Evolutionary conservation across 2,888 invertebrate species (phyloP), one percentile per base, ranked within the genome.

Genomic region (Cryptus viduatorius): DNA sequence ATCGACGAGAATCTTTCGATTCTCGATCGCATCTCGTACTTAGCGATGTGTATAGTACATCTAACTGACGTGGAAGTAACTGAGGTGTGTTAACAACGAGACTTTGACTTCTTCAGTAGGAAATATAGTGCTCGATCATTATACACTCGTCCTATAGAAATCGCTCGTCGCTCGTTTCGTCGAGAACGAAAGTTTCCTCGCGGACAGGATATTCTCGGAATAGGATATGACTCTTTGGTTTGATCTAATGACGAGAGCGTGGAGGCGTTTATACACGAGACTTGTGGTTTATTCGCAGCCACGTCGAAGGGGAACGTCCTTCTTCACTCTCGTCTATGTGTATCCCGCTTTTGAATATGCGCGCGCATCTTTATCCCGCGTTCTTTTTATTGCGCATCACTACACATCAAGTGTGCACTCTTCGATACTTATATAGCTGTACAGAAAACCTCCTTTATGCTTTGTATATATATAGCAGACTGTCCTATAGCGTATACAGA

Each of bases 401-500:
- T n/a, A 69, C 50, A 50, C 31, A 29, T 16, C 68, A n/a, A 59
- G 46, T n/a, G 59, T 16, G 29, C 16, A 46, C 50, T 19, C 69
- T 46, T 61, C 16, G 48, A 42, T 14, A 31, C 46, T 29, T 61
- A 48, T 24, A 29, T 44, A 59, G 12, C 53, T 14, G 31, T 59
- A 12, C 59, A 24, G 24, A 42, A 24, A 14, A 50, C 37, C 61
- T n/a, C 46, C 46, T 24, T 24, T n/a, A 16, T 24, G 19, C 24
- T 37, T 37, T 37, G 37, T 29, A 50, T 44, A 44, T 65, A 53
- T 19, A 48, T 16, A 56, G 12, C 29, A 3, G 46, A 19, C 12
- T n/a, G 12, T 24, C n/a, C 19, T 37, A n/a, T 31, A 31, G 67
- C 65, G 19, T 89, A 89, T 88, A 87, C 86, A 89, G 86, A 89